Evolutionary conservation across 2,888 invertebrate genomes (phyloP), one percentile per base, ranked within the genome.

Genomic region (Aporophyla lueneburgensis): DNA sequence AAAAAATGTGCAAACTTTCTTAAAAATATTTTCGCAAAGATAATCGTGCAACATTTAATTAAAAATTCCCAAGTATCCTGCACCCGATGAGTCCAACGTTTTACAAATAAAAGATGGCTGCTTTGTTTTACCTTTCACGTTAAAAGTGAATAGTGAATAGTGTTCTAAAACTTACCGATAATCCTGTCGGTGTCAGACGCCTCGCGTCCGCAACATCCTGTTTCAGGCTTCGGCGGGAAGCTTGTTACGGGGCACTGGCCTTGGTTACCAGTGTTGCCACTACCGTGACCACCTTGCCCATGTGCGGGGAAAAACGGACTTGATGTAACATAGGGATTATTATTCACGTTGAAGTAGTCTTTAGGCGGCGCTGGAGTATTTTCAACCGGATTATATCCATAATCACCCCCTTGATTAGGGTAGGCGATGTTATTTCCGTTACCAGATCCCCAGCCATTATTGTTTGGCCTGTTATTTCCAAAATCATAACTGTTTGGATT

Each of bases 171-270:
- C 90, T 90, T 92, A 95, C 96, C 95, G 73, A 90, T 91, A 88
- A 93, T 92, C 85, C 91, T 93, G 82, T 93, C 92, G 73, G 87
- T 78, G 70, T 93, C 93, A 81, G 93, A 90, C 76, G 91, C 92
- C 81, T 96, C 95, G 46, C 88, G 89, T 51, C 96, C 96, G 80
- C 96, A 96, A 87, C 96, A 96, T 74, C 92, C 94, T 65, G 93
- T 89, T 78, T 91, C 87, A 62, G 94, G 93, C 66, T 91, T 90
- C 5, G 95, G 95, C 5, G 94, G 93, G 49, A 92, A 90, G 86
- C 91, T 93, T 78, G 92, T 91, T 90, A 91, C 74, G 46, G 90
- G 79, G 79, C 95, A 95, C 84, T 93, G 92, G 46, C 87, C 85
- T 61, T 81, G 73, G 76, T 85, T 84, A 68, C 75, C 75, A 40